phyloP scores from a whole-genome alignment of 2,888 invertebrate genomes.

The Steromphala cineraria region DNA sequence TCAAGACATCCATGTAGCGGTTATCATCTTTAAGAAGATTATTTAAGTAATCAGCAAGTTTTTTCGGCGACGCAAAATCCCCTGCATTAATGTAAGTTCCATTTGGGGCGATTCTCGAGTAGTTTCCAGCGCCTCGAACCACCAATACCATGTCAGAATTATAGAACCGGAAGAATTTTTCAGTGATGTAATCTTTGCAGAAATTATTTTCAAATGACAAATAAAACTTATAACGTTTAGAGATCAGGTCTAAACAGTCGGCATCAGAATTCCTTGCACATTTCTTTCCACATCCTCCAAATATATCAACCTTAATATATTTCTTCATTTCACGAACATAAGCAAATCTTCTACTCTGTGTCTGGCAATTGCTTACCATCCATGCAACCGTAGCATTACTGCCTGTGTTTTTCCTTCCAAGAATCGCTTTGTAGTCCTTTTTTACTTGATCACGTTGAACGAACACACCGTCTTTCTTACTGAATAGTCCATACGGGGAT shows the following conservation, averaged over 20 bases:
- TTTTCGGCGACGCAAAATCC: constrained; percentile 19
- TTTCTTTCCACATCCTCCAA: not conserved
- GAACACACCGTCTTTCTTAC: not conserved
- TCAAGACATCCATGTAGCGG: constrained; percentile 24
- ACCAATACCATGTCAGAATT: not conserved
- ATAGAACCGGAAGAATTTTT: constrained; percentile 9
- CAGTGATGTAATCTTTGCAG: constrained; percentile 4
- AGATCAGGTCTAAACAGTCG: not conserved
- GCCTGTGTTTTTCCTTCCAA: not conserved
- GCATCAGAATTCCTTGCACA: not conserved
- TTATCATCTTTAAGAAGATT: constrained; percentile 15
- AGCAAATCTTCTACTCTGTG: not conserved
- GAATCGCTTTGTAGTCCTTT: not conserved
- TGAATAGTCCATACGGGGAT: not conserved
- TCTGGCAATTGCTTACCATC: not conserved
- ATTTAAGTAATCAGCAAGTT: constrained; percentile 29
- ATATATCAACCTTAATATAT: not conserved
- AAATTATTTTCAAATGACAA: constrained; percentile 7
- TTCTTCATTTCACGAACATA: not conserved
- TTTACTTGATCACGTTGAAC: not conserved
- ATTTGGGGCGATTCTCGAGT: not conserved
- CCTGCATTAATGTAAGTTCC: constrained; percentile 28
- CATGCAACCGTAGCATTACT: not conserved
- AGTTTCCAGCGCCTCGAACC: not conserved
- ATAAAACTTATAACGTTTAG: constrained; percentile 4